Base-by-base conservation (phyloP, 2,888 invertebrate species). In the Rotaria magnacalcarata region DNA sequence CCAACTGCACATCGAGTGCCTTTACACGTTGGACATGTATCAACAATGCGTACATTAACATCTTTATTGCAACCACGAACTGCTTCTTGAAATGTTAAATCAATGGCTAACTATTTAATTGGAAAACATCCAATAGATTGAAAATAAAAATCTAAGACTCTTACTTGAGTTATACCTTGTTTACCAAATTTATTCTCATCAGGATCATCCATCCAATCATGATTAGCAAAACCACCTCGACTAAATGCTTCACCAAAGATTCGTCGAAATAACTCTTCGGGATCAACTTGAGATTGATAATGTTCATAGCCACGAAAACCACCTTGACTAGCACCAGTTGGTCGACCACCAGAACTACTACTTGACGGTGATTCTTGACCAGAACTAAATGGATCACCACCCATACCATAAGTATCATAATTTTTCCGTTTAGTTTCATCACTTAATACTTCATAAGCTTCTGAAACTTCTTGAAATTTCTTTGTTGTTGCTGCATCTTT, bases 401-500 rank as follows among this genome's bases (percentile, higher is more conserved):
- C 86, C 34, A 95, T 94, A 0, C 97, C 97, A 93, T 94, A 97
- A 2, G 95, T 94, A 90, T 98, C 98, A 93, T 95, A 99, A 89
- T 97, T 95, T 89, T 94, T 94, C 86, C 96, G 93, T 91, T 97
- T 97, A 11, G 92, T 93, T 8, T 96, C 96, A 92, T 99, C 98
- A 85, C 95, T 94, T 85, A 96, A 92, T 56, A 97, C 96, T 93
- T 99, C 98, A 91, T 99, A 99, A 0, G 99, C 99, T 92, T 99
- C 98, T 0, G 97, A 97, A 2, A 99, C 96, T 91, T 97, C 96
- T 91, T 98, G 97, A 91, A 99, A 99, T 91, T 96, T 97, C 14
- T 97, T 94, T 84, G 96, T 95, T 91, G 97, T 96, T 88, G 94
- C 93, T 11, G 80, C 47, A 24, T 80, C 80, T 47, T 47, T 80